Percentiles rank a stretch among this genome's conserved stretches.
These are phyloP conservation scores for Botia almorhae DNA, from an alignment of 2,797 vertebrate genomes.

Conservation along the genomic window DNA sequence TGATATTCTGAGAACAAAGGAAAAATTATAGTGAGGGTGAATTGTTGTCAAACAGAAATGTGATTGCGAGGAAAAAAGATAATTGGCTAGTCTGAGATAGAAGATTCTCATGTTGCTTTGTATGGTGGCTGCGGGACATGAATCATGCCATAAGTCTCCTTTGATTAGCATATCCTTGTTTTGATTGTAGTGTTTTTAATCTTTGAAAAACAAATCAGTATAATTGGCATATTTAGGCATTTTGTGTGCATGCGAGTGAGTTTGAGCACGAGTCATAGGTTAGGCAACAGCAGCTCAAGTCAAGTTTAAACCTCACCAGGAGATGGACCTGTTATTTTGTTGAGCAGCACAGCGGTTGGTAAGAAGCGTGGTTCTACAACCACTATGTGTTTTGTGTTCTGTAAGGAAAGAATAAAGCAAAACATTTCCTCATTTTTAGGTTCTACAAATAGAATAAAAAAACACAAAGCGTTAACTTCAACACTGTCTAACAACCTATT, in stretches of 20 bases:
- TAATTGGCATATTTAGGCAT: neutral
- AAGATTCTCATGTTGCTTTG: slow-evolving; percentile 22
- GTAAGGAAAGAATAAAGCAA: neutral
- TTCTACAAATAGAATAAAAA: neutral
- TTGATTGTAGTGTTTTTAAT: slow-evolving; percentile 3
- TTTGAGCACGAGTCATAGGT: slow-evolving; percentile 17
- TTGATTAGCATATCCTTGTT: slow-evolving; percentile 28
- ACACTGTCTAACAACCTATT: neutral
- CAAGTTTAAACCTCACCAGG: slow-evolving; percentile 4
- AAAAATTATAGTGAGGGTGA: slow-evolving; percentile 24
- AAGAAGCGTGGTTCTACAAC: neutral
- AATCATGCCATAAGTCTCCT: neutral
- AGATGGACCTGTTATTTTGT: slow-evolving; percentile 23
- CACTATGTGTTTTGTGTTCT: slow-evolving; percentile 2
- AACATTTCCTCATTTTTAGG: neutral
- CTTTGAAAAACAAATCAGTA: neutral
- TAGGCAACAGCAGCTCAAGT: slow-evolving; percentile 35
- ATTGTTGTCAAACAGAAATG: slow-evolving; percentile 40
- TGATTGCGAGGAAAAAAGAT: slow-evolving; percentile 10
- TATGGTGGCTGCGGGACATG: slow-evolving; percentile 18
- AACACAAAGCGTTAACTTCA: neutral
- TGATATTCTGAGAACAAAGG: slow-evolving; percentile 13
- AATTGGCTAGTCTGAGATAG: slow-evolving; percentile 33
- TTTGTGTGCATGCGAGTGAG: slow-evolving; percentile 2
- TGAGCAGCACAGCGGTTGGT: slow-evolving; percentile 25